Conservation (phyloP, 2,888 invertebrate genomes). For the Crioceris asparagi region DNA sequence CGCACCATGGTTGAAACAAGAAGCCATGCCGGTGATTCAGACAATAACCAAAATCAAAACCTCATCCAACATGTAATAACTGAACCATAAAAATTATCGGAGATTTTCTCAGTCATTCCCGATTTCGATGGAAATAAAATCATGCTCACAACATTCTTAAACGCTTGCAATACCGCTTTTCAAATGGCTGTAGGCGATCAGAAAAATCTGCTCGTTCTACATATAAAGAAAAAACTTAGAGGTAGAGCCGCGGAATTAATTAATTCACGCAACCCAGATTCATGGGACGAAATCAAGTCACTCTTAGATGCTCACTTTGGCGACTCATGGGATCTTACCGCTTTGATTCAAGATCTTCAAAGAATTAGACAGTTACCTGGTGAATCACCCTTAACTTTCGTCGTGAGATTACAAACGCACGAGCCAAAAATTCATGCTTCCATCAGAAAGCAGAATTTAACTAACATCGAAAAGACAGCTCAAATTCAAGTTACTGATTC, state of each 20-base stretch:
- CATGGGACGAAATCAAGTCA: constrained; percentile 8
- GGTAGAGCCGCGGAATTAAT: constrained; percentile 11
- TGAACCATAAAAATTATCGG: too few species aligned
- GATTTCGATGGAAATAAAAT: constrained; percentile 12
- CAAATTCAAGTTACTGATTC: too few species aligned
- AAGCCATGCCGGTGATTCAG: too few species aligned
- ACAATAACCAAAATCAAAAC: too few species aligned
- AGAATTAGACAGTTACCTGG: constrained; percentile 5
- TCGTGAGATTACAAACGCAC: constrained; percentile 4
- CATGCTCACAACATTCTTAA: constrained; percentile 8
- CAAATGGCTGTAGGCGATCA: constrained; percentile 8
- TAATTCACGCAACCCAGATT: constrained; percentile 9
- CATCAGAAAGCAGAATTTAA: constrained; percentile 6
- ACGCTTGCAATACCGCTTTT: constrained; percentile 9
- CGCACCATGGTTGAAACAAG: too few species aligned
- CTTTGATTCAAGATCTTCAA: constrained; percentile 1
- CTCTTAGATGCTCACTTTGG: constrained; percentile 7
- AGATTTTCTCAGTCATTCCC: constrained; percentile 11
- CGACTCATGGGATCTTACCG: background rate
- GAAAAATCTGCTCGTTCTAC: constrained; percentile 9
- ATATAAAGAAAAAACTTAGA: constrained; percentile 11
- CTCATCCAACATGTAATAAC: too few species aligned
- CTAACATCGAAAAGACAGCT: too few species aligned
- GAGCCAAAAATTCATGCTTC: constrained; percentile 8
- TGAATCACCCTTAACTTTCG: constrained; percentile 8